Conservation (phyloP, 2,797 vertebrate species). For the Kryptolebias ocellatus region DNA sequence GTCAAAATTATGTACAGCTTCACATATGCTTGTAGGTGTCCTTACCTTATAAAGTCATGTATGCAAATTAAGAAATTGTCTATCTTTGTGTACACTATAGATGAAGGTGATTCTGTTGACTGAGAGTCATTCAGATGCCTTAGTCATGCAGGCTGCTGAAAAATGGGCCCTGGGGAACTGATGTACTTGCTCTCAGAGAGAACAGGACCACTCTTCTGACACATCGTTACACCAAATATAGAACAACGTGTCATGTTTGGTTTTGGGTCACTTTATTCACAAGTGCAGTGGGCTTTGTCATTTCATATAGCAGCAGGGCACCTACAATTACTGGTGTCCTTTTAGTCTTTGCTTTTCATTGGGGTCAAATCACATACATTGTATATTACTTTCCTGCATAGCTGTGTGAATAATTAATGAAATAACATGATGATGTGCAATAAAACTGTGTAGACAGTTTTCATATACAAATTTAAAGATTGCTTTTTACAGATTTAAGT, state of each 20-base stretch:
- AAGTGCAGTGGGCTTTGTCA: slow-evolving; percentile 9
- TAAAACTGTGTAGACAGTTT: background rate
- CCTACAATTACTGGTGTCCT: background rate
- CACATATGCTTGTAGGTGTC: background rate
- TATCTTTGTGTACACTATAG: slow-evolving; percentile 9
- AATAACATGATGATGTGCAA: slow-evolving; percentile 8
- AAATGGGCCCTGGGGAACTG: slow-evolving; percentile 36
- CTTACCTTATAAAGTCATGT: background rate
- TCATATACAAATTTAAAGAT: too few relatives aligned
- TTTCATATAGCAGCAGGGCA: slow-evolving; percentile 15
- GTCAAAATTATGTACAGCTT: background rate
- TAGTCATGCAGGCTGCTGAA: slow-evolving; percentile 40
- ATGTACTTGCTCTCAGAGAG: slow-evolving; percentile 34
- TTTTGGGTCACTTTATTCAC: slow-evolving; percentile 16
- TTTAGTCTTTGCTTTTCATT: slow-evolving; percentile 11
- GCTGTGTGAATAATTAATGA: slow-evolving; percentile 36
- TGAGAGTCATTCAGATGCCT: slow-evolving; percentile 42
- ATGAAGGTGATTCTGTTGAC: slow-evolving; percentile 39
- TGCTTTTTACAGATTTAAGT: too few relatives aligned
- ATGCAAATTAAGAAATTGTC: slow-evolving; percentile 1
- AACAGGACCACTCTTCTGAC: slow-evolving; percentile 37
- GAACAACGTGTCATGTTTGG: slow-evolving; percentile 32
- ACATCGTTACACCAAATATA: slow-evolving; percentile 52
- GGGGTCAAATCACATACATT: background rate
- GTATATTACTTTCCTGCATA: slow-evolving; percentile 7